phyloP scores from a whole-genome alignment of 2,888 invertebrate species.

The Portevinia maculata region DNA sequence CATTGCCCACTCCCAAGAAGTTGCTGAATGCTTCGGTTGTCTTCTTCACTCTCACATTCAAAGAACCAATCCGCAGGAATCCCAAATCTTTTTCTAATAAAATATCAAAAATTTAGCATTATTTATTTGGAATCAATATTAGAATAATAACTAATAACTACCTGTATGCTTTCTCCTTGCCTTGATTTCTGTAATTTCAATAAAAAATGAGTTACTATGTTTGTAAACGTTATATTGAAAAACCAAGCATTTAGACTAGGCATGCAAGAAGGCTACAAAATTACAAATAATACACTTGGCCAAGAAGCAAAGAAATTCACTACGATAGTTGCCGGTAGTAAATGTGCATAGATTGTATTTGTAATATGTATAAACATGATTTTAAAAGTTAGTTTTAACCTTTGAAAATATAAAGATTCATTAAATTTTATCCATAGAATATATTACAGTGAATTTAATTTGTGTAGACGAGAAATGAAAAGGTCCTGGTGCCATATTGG shows the following conservation, averaged over 20 bases:
- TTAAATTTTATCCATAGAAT: no score
- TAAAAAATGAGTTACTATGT: slow-evolving; percentile 64
- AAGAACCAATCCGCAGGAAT: slow-evolving; percentile 94
- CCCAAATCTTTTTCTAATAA: slow-evolving; percentile 93
- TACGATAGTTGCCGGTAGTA: not conserved
- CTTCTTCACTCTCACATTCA: slow-evolving; percentile 95
- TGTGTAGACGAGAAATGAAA: no score
- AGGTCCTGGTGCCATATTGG: no score
- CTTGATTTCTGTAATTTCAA: slow-evolving; percentile 86
- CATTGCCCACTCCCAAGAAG: slow-evolving; percentile 90
- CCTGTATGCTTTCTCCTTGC: slow-evolving; percentile 89
- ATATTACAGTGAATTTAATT: no score
- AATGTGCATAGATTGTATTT: no score
- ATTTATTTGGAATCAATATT: slow-evolving; percentile 20
- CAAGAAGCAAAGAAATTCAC: not conserved
- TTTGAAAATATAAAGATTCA: no score
- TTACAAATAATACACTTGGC: not conserved
- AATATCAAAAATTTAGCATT: slow-evolving; percentile 23
- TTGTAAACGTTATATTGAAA: slow-evolving; percentile 13
- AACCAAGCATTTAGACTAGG: slow-evolving; percentile 37
- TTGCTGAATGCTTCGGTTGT: slow-evolving; percentile 96
- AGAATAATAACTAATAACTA: slow-evolving; percentile 79
- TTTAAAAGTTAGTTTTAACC: no score
- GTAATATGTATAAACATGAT: no score
- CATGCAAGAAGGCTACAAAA: slow-evolving; percentile 53